Percentiles rank a stretch among this genome's conserved stretches.
phyloP scores from a whole-genome alignment of 2,888 invertebrate genomes.

The Matsumyia berberina region DNA sequence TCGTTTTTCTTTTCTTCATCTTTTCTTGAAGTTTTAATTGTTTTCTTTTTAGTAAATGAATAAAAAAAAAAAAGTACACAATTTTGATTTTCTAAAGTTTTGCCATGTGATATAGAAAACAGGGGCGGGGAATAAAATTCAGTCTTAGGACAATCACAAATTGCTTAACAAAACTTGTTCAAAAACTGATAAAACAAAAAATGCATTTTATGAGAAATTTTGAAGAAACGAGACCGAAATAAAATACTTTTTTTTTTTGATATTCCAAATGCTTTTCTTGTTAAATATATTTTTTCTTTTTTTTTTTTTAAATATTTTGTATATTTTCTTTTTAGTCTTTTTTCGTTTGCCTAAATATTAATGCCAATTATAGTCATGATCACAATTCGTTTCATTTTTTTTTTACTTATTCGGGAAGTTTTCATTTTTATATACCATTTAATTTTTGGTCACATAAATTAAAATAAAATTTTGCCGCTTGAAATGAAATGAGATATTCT shows the following conservation, averaged over 20 bases:
- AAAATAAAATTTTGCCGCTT: conserved; percentile 68
- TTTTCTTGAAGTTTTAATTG: conserved; percentile 33
- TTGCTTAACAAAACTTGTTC: conserved; percentile 78
- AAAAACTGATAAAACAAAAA: conserved; percentile 38
- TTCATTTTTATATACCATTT: conserved; percentile 38
- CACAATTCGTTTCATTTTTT: conserved; percentile 74
- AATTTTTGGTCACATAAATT: conserved; percentile 46
- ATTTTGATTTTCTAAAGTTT: conserved; percentile 72
- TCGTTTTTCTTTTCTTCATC: conserved; percentile 54
- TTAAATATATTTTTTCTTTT: conserved; percentile 77
- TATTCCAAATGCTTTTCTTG: conserved; percentile 63
- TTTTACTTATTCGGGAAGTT: conserved; percentile 73
- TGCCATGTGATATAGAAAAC: conserved; percentile 68
- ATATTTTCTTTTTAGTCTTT: conserved; percentile 76
- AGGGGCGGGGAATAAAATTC: conserved; percentile 78
- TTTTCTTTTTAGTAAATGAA: conserved; percentile 31
- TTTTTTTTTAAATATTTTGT: conserved; percentile 69
- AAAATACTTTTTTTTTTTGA: conserved; percentile 32
- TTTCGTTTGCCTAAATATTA: conserved; percentile 77
- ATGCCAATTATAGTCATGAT: conserved; percentile 76
- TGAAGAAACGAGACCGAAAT: conserved; percentile 18
- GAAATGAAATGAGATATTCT: conserved; percentile 76
- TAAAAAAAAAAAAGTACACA: conserved; percentile 51
- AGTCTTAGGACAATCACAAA: conserved; percentile 81
- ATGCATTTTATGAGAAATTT: conserved; percentile 45